Evolutionary conservation across 1,140 invertebrate genomes (phyloP).

Genomic region (Microvelia longipes): DNA sequence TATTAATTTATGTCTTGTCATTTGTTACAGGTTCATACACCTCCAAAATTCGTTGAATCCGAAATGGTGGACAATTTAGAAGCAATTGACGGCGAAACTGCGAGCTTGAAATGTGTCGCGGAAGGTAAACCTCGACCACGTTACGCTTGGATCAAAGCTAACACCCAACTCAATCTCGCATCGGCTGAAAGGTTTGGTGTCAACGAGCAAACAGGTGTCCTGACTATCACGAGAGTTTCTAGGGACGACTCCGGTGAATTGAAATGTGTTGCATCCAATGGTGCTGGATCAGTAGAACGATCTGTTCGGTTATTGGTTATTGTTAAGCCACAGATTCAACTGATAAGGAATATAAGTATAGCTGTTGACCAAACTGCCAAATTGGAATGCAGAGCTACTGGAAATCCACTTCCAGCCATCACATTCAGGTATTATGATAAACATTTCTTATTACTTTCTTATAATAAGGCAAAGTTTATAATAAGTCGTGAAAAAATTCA

Average conservation of each 20-base stretch:
- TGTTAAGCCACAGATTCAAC: slow-evolving; percentile 61
- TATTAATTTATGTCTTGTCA: no score
- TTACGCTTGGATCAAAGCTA: slow-evolving; percentile 54
- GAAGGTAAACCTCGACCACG: slow-evolving; percentile 64
- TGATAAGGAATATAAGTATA: slow-evolving; percentile 56
- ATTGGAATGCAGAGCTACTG: slow-evolving; percentile 56
- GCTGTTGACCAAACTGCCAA: slow-evolving; percentile 43
- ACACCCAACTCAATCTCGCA: slow-evolving; percentile 38
- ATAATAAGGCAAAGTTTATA: no score
- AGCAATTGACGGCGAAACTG: slow-evolving; percentile 60
- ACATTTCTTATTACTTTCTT: neutral
- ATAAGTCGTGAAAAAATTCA: no score
- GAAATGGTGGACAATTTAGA: slow-evolving; percentile 38
- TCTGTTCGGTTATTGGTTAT: slow-evolving; percentile 44
- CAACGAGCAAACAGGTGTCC: slow-evolving; percentile 30
- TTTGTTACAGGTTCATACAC: slow-evolving; percentile 52
- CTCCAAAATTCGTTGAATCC: slow-evolving; percentile 46
- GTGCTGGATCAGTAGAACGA: slow-evolving; percentile 51
- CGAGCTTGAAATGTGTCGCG: slow-evolving; percentile 55
- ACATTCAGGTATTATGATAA: slow-evolving; percentile 44
- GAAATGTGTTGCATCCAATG: slow-evolving; percentile 66
- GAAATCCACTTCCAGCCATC: slow-evolving; percentile 57
- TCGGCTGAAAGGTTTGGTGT: slow-evolving; percentile 42
- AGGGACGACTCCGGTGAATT: slow-evolving; percentile 64
- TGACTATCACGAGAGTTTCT: slow-evolving; percentile 59